Percentiles rank a stretch among this genome's conserved stretches.
phyloP scores from a whole-genome alignment of 2,888 invertebrate species.

The Drosophila stalkeri region DNA sequence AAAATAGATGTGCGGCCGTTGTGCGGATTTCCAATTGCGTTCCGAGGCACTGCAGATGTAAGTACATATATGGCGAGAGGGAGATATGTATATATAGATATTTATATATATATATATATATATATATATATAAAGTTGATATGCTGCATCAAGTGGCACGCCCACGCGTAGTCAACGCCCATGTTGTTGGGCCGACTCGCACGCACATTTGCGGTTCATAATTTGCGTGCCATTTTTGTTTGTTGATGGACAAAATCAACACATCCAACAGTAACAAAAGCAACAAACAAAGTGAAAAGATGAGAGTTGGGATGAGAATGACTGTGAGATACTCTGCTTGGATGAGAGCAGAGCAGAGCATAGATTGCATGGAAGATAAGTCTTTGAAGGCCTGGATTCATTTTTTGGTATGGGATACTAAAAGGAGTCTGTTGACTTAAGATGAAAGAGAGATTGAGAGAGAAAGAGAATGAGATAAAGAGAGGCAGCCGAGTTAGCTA shows the following conservation, averaged over 20 bases:
- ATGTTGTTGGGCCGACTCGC: conserved; percentile 29
- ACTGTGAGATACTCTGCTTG: not conserved
- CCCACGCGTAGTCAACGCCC: conserved; percentile 33
- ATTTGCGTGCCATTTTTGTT: conserved; percentile 78
- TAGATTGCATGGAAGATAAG: not conserved
- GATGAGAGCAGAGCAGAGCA: no score
- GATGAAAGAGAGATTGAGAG: not conserved
- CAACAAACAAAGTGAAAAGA: conserved; percentile 5
- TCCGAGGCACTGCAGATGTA: conserved; percentile 38
- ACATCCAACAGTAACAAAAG: conserved; percentile 40
- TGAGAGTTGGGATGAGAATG: not conserved
- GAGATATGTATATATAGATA: not conserved
- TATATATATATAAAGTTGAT: conserved; percentile 5
- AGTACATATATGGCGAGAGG: not conserved
- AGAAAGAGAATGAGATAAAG: not conserved
- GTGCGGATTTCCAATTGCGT: conserved; percentile 27
- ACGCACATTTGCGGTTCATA: conserved; percentile 80
- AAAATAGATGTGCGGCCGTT: conserved; percentile 71
- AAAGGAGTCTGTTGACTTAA: not conserved
- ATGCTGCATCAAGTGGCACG: conserved; percentile 31
- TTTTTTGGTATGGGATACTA: no score
- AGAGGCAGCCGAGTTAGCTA: not conserved
- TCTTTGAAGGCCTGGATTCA: no score
- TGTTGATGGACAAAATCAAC: conserved; percentile 80
- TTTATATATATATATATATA: not conserved